Percentiles rank a stretch among this genome's conserved stretches.
Evolutionary conservation across 2,113 vertebrate genomes (phyloP).

Genomic region (Takifugu flavidus): DNA sequence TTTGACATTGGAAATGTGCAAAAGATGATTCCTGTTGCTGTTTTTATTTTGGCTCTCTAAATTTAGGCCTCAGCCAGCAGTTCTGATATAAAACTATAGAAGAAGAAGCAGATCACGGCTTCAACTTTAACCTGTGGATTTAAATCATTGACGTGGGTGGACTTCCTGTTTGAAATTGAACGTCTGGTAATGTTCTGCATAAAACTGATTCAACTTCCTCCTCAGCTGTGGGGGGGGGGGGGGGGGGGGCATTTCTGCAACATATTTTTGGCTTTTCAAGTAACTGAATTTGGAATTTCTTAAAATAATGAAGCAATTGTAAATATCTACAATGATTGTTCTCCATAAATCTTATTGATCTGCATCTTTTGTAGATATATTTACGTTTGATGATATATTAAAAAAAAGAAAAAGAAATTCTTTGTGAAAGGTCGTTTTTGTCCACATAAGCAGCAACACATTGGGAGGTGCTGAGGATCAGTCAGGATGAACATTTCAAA

Average conservation of each 20-base stretch:
- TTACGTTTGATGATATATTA: constrained; percentile 77
- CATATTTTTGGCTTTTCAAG: constrained; percentile 42
- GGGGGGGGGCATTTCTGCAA: not conserved
- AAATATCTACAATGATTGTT: constrained; percentile 78
- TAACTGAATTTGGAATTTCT: constrained; percentile 34
- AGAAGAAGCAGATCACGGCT: constrained; percentile 18
- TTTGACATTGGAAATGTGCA: constrained; percentile 56
- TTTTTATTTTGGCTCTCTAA: constrained; percentile 48
- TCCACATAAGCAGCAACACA: not conserved
- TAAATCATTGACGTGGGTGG: not conserved
- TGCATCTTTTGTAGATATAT: constrained; percentile 76
- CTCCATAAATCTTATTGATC: constrained; percentile 74
- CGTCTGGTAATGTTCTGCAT: not conserved
- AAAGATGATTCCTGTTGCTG: constrained; percentile 17
- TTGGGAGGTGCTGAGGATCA: too few relatives aligned
- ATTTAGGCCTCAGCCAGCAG: constrained; percentile 4
- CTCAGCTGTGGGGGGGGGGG: not conserved
- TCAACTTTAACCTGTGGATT: constrained; percentile 26
- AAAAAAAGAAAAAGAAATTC: constrained; percentile 64
- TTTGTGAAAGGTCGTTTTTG: constrained; percentile 40
- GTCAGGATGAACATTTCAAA: too few relatives aligned
- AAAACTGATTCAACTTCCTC: constrained; percentile 1
- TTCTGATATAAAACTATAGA: constrained; percentile 35
- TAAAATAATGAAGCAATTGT: constrained; percentile 72
- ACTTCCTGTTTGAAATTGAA: not conserved